Base-by-base conservation (phyloP, 2,113 vertebrate species). In the Cranoglanis bouderius region DNA sequence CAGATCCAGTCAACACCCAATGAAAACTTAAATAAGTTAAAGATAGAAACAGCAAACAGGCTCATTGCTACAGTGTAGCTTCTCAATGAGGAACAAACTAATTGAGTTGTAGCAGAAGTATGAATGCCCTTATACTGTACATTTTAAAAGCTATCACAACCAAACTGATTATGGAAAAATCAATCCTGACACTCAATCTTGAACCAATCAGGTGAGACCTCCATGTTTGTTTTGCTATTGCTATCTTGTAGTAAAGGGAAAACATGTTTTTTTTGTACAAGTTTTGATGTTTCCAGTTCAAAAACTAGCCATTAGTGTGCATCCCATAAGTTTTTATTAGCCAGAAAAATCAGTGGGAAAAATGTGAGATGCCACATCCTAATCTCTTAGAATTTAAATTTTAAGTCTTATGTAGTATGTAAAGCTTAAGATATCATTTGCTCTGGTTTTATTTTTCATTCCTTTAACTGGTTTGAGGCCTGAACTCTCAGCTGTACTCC, bases 101-200 rank as follows among this genome's bases (percentile, higher is more conserved):
- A 83, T 61, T 40, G 81, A 61, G 81, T 9, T 61, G 35, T 29
- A 61, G 55, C 35, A 16, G 57, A 7, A 83, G 35, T 10, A 61
- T 7, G 12, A 61, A 61, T 26, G 55, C 6, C 16, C 74, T 82
- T 5, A 35, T 32, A 57, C 35, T 53, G 49, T 24, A 80, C 29
- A 80, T 57, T 82, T 24, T 38, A 82, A 82, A 21, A 82, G 40
- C 32, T 21, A 57, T 82, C 53, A 59, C 53, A 82, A 82, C 4
- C 18, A 82, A 82, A 82, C 32, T 59, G 53, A 82, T 59, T 38
- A 38, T 53, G 14, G n/a, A 46, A 77, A 26, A 53, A 80, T 80
- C 14, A n/a, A 80, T 80, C 29, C 77, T 53, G 77, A 57, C 57
- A 82, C 57, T 82, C 51, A 57, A 38, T 82, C 32, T 29, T 29